Evolutionary conservation across 2,113 vertebrate species (phyloP).

Genomic region (Colaptes auratus): DNA sequence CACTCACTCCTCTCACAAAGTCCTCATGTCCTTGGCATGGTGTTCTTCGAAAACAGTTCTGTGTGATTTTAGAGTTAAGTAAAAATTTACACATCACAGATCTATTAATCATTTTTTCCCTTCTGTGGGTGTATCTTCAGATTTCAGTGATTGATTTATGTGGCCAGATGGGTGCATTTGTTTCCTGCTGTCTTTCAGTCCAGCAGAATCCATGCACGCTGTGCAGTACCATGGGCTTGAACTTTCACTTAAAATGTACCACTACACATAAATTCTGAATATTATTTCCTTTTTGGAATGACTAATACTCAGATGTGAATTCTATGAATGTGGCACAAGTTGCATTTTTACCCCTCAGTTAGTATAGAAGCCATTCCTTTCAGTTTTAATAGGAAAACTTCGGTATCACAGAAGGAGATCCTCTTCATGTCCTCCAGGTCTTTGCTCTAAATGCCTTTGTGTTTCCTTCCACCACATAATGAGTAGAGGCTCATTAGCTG

Average conservation of each 20-base stretch:
- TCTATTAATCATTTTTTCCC: constrained; percentile 61
- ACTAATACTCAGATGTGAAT: not conserved
- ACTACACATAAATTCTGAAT: constrained; percentile 4
- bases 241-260: constrained; percentile 54
- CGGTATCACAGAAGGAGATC: not conserved
- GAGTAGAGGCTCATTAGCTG: constrained; percentile 6
- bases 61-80: constrained; percentile 55
- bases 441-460: not conserved
- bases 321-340: not conserved
- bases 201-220: constrained; percentile 47
- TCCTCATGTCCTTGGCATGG: constrained; percentile 9
- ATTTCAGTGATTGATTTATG: constrained; percentile 70
- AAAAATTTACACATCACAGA: constrained; percentile 60
- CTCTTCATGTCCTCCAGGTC: not conserved
- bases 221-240: constrained; percentile 25
- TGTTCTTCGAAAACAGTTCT: not conserved
- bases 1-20: not conserved
- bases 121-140: constrained; percentile 62
- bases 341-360: not conserved
- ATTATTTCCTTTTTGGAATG: not conserved
- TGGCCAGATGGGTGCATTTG: constrained; percentile 68
- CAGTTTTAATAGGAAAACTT: not conserved
- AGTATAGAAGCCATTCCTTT: not conserved
- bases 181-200: constrained; percentile 66
- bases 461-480: not conserved